Evolutionary conservation across 35 echinoderm and acorn worm species (phyloP), one percentile per base, ranked within the genome.

Genomic region (Strongylocentrotus purpuratus): DNA sequence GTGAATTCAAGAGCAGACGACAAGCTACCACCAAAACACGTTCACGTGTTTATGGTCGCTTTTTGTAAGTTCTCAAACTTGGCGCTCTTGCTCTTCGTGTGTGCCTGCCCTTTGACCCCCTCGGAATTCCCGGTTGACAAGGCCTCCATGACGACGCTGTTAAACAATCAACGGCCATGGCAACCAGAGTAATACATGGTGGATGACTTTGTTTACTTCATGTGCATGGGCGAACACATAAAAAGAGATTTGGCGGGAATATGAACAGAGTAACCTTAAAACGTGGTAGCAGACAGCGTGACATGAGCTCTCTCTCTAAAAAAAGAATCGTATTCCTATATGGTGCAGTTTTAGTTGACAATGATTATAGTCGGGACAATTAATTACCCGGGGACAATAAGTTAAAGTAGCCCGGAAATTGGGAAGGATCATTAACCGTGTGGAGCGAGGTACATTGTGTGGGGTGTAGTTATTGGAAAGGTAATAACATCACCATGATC

Each of bases 81-180:
- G 33, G 87, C 87, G 87, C 87, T 89, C 18, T 41, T 45, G 32
- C 12, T 33, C 87, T 89, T 89, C 87, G 87, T 46, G 87, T 89
- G 87, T 89, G 87, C 45, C 33, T 35, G 87, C 14, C 87, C 87
- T 89, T 89, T 89, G 87, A 89, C 87, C 87, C 13, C 15, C 45
- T 18, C 9, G 87, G 87, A 14, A 89, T 89, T 33, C 45, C 45
- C 20, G 87, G 33, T 89, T 46, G 87, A 9, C 20, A 5, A 13
- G 65, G 87, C 18, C 8, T 45, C 87, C 33, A 89, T 45, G 87
- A 31, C 45, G 45, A 89, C 87, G 87, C 9, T 13, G 33, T 89
- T 46, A 89, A 89, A 89, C 87, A 89, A 46, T 89, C 87, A 12
- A 46, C 45, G 12, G 25, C 87, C 45, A 35, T 45, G 9, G 87